phyloP scores from a whole-genome alignment of 2,888 invertebrate species.

The Anagyrus pseudococci region DNA sequence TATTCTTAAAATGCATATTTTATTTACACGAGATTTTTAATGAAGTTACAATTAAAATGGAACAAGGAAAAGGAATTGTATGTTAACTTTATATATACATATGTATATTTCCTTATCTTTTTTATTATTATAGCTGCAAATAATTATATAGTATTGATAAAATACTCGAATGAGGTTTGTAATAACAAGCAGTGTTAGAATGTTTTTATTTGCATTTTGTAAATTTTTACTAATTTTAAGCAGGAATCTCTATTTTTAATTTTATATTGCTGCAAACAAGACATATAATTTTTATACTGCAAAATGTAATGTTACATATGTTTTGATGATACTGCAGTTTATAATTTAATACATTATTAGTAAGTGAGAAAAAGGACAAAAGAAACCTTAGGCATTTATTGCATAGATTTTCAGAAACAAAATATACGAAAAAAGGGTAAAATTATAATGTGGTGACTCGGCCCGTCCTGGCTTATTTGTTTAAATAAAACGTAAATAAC shows the following conservation, averaged over 20 bases:
- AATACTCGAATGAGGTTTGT: conserved; percentile 21
- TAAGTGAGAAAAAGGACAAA: too few relatives aligned
- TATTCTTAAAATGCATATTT: conserved; percentile 27
- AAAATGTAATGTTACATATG: background rate
- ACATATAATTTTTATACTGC: background rate
- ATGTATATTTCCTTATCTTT: too few relatives aligned
- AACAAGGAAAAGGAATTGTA: conserved; percentile 15
- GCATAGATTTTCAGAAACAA: conserved; percentile 13
- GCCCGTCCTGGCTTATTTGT: conserved; percentile 35
- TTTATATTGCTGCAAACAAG: background rate
- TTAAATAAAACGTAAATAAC: conserved; percentile 22
- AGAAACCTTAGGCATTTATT: conserved; percentile 14
- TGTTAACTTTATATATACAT: background rate
- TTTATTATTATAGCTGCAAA: conserved; percentile 10
- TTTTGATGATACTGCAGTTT: background rate
- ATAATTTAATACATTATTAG: too few relatives aligned
- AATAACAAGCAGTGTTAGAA: background rate
- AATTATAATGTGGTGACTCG: conserved; percentile 29
- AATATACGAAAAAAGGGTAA: conserved; percentile 2
- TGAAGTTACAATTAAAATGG: conserved; percentile 2
- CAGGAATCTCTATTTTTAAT: background rate
- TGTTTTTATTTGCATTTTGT: background rate
- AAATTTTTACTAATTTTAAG: background rate
- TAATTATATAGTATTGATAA: conserved; percentile 8
- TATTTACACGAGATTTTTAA: conserved; percentile 14